Percentiles rank a stretch among this genome's conserved stretches.
Conservation (phyloP, 1,140 invertebrate species). For the Drosophila persimilis region DNA sequence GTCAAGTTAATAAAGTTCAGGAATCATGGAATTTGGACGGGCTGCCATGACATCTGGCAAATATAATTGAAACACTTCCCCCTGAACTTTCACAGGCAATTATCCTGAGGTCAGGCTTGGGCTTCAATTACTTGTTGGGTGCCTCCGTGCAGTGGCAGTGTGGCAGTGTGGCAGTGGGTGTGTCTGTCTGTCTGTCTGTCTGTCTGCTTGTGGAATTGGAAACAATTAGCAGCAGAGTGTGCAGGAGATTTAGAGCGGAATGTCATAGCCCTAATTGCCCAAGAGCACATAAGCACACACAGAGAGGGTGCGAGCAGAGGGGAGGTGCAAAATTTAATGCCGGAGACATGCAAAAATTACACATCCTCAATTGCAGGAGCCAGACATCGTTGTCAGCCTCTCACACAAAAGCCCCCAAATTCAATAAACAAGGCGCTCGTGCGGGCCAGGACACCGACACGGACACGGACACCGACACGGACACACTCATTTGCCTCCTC, state of each 20-base stretch:
- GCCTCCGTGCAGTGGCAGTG: not conserved
- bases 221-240: slow-evolving; percentile 79
- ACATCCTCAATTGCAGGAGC: slow-evolving; percentile 71
- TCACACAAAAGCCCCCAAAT: slow-evolving; percentile 59
- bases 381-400: slow-evolving; percentile 42
- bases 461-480: slow-evolving; percentile 22
- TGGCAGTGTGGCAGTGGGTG: slow-evolving; percentile 3
- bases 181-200: slow-evolving; percentile 1
- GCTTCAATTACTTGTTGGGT: slow-evolving; percentile 66
- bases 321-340: slow-evolving; percentile 69
- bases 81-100: slow-evolving; percentile 54
- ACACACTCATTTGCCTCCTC: slow-evolving; percentile 16
- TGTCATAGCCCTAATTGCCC: slow-evolving; percentile 78
- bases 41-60: slow-evolving; percentile 47
- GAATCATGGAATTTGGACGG: slow-evolving; percentile 31
- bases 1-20: slow-evolving; percentile 39
- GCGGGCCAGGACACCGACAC: slow-evolving; percentile 45
- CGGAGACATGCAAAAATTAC: slow-evolving; percentile 80
- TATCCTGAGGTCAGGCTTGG: slow-evolving; percentile 52
- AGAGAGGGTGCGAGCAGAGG: not conserved
- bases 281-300: slow-evolving; percentile 34
- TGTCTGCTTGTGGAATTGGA: slow-evolving; percentile 66
- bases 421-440: slow-evolving; percentile 78
- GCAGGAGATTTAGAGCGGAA: slow-evolving; percentile 78
- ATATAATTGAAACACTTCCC: slow-evolving; percentile 53